Evolutionary conservation across 2,888 invertebrate genomes (phyloP), one percentile per base, ranked within the genome.

Genomic region (Parasteatoda lunata): DNA sequence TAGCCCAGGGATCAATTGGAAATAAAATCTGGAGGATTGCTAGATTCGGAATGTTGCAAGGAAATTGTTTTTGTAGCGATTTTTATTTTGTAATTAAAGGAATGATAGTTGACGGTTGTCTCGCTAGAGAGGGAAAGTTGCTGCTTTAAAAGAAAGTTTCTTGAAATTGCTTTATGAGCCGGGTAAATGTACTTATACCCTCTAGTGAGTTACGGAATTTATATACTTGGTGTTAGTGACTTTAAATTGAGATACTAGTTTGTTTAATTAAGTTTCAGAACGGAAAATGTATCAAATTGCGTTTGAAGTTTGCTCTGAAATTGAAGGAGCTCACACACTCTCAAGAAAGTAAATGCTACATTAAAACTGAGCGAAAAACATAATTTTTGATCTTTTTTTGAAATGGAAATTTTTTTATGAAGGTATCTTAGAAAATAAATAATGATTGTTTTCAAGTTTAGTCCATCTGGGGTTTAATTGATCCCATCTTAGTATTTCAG

Each of bases 1-100:
- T 4, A 13, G 59, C 9, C 59, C 11, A 4, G 11, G 59, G 54
- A 81, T 75, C 73, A 81, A 81, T 81, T 81, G 73, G 54, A 81
- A 79, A 71, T 79, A 72, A 72, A 79, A 45, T 52, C 79, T 47
- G 30, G 30, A n/a, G 45, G 66, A 5, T 15, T 15, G 66, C 4
- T 9, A 68, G 45, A 59, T 59, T 59, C n/a, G 11, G 59, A 30
- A 59, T 59, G 59, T 59, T 59, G 7, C n/a, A 30, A 1, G 59
- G 59, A 59, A 7, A 59, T 59, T 59, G 59, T 59, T 59, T 59
- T 59, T 59, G 11, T 9, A n/a, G 59, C n/a, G 59, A 59, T 59
- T 59, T 59, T 59, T 59, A 59, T 59, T 59, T n/a, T 59, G 59
- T 59, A 9, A 59, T 59, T 59, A 59, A 59, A 59, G 59, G n/a